A percentile compares a stretch with the other conserved stretches of the same genome.
Conservation (phyloP, 2,113 vertebrate genomes). For the Orientallactaga bullata region DNA sequence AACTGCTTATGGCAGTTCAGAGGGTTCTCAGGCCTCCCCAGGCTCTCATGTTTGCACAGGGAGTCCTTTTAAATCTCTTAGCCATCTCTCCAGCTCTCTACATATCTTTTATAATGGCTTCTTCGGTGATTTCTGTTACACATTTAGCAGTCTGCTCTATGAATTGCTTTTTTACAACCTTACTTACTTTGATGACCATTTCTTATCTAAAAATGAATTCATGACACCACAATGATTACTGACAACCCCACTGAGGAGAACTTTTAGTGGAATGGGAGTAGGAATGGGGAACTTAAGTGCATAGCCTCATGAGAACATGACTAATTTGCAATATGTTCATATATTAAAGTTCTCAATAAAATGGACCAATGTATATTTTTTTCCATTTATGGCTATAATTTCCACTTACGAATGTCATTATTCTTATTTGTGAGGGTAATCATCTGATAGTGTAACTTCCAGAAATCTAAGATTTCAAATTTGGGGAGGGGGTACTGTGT, state of each 20-base stretch:
- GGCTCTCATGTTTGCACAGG: too few species aligned
- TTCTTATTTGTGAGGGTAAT: background rate
- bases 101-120: background rate
- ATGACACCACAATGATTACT: too few species aligned
- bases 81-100: background rate
- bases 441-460: background rate
- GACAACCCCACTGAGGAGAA: too few species aligned
- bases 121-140: background rate
- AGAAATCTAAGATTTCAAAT: background rate
- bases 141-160: background rate
- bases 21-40: too few species aligned
- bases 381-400: too few species aligned
- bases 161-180: background rate
- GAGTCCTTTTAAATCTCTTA: too few species aligned
- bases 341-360: too few species aligned
- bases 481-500: background rate
- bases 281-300: too few species aligned
- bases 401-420: background rate
- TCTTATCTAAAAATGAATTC: background rate
- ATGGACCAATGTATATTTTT: background rate
- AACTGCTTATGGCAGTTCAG: too few species aligned
- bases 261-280: too few species aligned
- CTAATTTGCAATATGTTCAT: too few species aligned
- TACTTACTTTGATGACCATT: background rate
- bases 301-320: too few species aligned